Conservation (phyloP, 2,888 invertebrate species). For the Cantharis flavilabris region DNA sequence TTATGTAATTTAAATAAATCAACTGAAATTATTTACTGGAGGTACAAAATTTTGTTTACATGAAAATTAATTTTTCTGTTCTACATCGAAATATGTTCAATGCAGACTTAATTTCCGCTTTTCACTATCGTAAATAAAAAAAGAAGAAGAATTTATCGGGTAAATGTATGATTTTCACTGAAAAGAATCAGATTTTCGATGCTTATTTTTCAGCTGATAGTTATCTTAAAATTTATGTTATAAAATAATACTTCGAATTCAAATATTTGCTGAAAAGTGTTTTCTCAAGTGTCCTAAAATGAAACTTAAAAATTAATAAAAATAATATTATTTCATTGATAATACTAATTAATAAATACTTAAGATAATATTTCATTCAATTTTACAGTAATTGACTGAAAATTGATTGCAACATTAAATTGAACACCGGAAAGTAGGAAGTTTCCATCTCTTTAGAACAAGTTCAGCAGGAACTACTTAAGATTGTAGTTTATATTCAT, state of each 20-base stretch:
- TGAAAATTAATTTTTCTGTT: background rate
- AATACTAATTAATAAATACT: background rate
- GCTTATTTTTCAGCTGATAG: background rate
- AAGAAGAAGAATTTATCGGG: background rate
- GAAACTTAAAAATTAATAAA: background rate
- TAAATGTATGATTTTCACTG: background rate
- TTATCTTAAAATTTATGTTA: background rate
- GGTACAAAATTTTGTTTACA: too few species aligned
- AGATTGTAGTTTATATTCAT: constrained; percentile 15
- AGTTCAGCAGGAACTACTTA: constrained; percentile 17
- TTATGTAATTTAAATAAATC: background rate
- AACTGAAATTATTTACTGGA: background rate
- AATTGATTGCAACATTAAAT: constrained; percentile 12
- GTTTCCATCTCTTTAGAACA: constrained; percentile 7
- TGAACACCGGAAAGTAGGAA: constrained; percentile 9
- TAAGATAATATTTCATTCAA: background rate
- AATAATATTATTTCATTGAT: background rate
- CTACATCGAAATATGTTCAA: background rate
- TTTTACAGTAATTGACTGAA: constrained; percentile 2
- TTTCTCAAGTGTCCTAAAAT: background rate
- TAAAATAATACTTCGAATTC: background rate
- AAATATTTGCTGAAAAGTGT: background rate
- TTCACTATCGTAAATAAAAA: background rate
- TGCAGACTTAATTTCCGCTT: background rate
- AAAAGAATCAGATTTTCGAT: background rate